These are phyloP conservation scores for Pseudorhiza aurosa DNA, from an alignment of 30 jellyfish, hydroid and myxozoan genomes.

Conservation along the genomic window DNA sequence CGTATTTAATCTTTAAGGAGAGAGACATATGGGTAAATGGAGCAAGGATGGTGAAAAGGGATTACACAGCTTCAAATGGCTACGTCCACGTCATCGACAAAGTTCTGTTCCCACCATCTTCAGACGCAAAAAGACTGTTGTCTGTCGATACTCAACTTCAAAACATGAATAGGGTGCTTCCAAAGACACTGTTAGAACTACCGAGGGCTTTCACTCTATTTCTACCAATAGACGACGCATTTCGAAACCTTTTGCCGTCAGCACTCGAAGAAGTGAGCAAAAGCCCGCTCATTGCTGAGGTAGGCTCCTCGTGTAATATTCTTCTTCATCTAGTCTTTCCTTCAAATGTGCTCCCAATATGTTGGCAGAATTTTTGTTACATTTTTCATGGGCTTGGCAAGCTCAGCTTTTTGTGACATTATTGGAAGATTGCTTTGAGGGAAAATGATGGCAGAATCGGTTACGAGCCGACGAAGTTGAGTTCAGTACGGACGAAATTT, in stretches of 20 bases:
- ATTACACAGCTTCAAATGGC: slow-evolving; percentile 28
- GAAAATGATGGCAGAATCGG: no score
- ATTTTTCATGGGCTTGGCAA: no score
- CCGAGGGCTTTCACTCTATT: slow-evolving; percentile 9
- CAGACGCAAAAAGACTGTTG: not conserved
- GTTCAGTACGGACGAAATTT: no score
- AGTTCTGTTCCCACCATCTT: slow-evolving; percentile 44
- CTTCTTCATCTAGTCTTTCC: no score
- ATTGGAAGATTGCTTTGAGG: no score
- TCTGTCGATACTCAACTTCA: not conserved
- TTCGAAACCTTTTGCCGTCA: not conserved
- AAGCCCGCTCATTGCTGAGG: no score
- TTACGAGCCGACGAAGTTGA: no score
- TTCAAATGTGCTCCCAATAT: no score
- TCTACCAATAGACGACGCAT: not conserved
- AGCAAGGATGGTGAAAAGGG: slow-evolving; percentile 14
- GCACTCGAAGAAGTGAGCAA: not conserved
- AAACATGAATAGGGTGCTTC: not conserved
- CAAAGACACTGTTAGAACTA: not conserved
- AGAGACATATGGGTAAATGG: slow-evolving; percentile 51
- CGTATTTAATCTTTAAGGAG: not conserved
- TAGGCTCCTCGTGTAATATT: no score
- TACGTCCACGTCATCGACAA: slow-evolving; percentile 32
- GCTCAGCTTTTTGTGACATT: no score
- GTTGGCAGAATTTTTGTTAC: no score